Conservation (phyloP, 2,113 vertebrate genomes). For the Anser cygnoides region DNA sequence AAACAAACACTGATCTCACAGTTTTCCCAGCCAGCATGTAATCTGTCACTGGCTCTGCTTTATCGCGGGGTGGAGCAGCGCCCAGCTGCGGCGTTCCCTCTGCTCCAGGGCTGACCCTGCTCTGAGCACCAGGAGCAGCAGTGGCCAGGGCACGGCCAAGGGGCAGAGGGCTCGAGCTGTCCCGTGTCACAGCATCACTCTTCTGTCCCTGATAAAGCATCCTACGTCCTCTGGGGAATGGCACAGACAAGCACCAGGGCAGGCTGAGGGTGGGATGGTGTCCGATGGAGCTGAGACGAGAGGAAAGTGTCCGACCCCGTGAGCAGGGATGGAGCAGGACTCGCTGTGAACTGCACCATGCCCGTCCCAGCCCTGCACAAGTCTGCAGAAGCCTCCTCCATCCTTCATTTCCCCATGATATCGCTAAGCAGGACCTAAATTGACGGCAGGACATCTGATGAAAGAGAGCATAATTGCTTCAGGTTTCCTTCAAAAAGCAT, state of each 20-base stretch:
- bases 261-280: background rate
- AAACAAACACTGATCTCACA: background rate
- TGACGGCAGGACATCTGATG: constrained; percentile 28
- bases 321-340: background rate
- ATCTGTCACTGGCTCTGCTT: background rate
- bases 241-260: fast-evolving
- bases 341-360: fast-evolving
- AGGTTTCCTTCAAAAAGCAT: constrained; percentile 24
- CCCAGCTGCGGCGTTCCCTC: background rate
- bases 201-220: background rate
- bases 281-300: background rate
- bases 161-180: background rate
- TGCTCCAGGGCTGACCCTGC: background rate
- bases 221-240: background rate
- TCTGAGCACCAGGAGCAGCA: fast-evolving
- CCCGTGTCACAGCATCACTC: background rate
- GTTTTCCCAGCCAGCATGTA: background rate
- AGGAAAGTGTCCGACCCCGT: fast-evolving
- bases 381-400: background rate
- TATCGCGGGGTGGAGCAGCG: background rate
- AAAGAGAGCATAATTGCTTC: constrained; percentile 52
- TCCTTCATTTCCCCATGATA: background rate
- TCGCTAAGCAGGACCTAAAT: background rate
- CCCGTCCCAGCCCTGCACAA: background rate
- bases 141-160: fast-evolving